Evolutionary conservation across 1,140 invertebrate species (phyloP), one percentile per base, ranked within the genome.

Genomic region (Muscidifurax raptorellus): DNA sequence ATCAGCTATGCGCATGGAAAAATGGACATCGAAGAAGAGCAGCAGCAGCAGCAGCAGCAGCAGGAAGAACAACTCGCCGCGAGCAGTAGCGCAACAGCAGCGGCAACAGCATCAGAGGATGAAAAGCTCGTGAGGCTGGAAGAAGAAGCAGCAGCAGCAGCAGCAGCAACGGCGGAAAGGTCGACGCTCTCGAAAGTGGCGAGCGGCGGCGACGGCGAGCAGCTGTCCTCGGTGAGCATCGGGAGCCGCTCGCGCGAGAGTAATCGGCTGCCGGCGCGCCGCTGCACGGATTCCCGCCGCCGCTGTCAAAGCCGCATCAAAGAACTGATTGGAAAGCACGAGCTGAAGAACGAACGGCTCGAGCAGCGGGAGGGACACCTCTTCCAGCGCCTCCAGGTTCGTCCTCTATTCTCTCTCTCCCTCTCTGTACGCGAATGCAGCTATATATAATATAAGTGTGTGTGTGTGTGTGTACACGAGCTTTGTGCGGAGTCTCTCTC

Each of bases 311-410:
- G 87, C 30, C 86, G 88, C 18, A 86, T 91, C 59, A 80, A 87
- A 6, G 86, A 90, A 0, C 92, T 95, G 79, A 91, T 95, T 0
- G 90, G 90, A 22, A 93, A 94, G 74, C 94, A 94, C 9, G 95
- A 96, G 88, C 93, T 94, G 66, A 93, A 93, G 40, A 94, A 95
- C 85, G 93, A 93, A 28, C 92, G 94, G 83, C 87, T 96, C 59
- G 94, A 94, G 87, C 90, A 93, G 81, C 91, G 93, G 28, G 94
- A 96, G 88, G 94, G 93, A 40, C 95, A 95, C 83, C 89, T 96
- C 27, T 92, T 93, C 66, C 91, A 94, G 28, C 93, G 95, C 52
- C 85, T 77, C 9, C n/a, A 77, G 44, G 75, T 44, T 44, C 30
- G 74, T 59, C 6, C 22, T 59, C 22, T 18, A 3, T 7, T 10